Evolutionary conservation across 2,888 invertebrate species (phyloP).

Genomic region (Griposia aprilina): DNA sequence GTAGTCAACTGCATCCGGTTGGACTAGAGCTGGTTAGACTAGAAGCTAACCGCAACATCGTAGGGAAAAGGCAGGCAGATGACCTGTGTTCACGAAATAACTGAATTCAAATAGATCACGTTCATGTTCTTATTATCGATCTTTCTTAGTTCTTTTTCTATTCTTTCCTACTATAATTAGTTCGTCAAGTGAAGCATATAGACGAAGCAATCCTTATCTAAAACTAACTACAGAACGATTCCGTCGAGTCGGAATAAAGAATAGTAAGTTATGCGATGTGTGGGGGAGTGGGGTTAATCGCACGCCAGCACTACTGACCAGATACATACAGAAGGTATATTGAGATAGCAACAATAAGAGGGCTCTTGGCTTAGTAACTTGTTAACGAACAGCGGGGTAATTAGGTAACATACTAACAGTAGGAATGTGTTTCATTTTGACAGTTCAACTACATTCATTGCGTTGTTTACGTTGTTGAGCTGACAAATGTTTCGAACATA

Average conservation of each 20-base stretch:
- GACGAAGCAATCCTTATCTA: constrained; percentile 37
- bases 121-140: no score
- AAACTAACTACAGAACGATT: constrained; percentile 42
- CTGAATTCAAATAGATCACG: not conserved
- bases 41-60: not conserved
- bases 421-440: no score
- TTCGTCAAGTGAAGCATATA: constrained; percentile 21
- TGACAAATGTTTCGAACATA: no score
- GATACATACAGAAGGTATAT: constrained; percentile 9
- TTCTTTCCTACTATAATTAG: constrained; percentile 39
- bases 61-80: not conserved
- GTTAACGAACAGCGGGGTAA: not conserved
- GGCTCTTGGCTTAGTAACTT: no score
- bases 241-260: constrained; percentile 48
- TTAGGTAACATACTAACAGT: no score
- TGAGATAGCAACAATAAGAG: no score
- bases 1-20: not conserved
- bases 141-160: not conserved
- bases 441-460: no score
- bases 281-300: constrained; percentile 18
- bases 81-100: not conserved
- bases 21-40: no score
- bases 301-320: not conserved
- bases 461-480: no score
- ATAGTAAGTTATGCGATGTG: constrained; percentile 46